phyloP scores from a whole-genome alignment of 2,797 vertebrate genomes.

The Pantherophis vulpinus region DNA sequence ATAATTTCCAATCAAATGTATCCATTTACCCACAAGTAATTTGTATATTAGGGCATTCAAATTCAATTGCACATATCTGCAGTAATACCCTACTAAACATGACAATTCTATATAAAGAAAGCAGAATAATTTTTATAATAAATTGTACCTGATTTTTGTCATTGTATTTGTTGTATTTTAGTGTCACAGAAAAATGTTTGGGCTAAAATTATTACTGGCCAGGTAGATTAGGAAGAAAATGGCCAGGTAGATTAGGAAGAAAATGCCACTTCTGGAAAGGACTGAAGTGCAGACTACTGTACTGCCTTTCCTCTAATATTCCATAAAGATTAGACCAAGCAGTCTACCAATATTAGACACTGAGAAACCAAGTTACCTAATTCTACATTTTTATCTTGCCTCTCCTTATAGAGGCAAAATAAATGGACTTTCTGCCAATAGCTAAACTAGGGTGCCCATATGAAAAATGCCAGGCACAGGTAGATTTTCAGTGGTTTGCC shows the following conservation, averaged over 20 bases:
- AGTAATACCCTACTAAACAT: background rate
- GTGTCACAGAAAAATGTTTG: background rate
- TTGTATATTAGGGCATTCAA: background rate
- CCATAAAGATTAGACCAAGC: constrained; percentile 51
- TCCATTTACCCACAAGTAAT: background rate
- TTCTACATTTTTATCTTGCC: constrained; percentile 69
- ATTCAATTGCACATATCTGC: background rate
- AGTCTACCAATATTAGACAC: constrained; percentile 67
- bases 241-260: background rate
- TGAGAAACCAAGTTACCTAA: constrained; percentile 68
- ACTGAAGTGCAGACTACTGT: background rate
- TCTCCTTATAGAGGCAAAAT: constrained; percentile 52
- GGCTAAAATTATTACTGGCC: background rate
- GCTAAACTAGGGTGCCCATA: constrained; percentile 17
- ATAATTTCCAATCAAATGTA: background rate
- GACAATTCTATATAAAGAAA: background rate
- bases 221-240: constrained; percentile 1
- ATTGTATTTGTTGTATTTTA: constrained; percentile 11
- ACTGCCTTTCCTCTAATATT: constrained; percentile 33
- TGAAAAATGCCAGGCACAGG: constrained; percentile 1
- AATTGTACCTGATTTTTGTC: background rate
- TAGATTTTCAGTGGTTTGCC: background rate
- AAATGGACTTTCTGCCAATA: constrained; percentile 50
- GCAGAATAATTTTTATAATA: background rate
- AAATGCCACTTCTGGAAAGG: background rate